Base-by-base conservation (phyloP, 2,888 invertebrate species). In the Trichogramma evanescens region DNA sequence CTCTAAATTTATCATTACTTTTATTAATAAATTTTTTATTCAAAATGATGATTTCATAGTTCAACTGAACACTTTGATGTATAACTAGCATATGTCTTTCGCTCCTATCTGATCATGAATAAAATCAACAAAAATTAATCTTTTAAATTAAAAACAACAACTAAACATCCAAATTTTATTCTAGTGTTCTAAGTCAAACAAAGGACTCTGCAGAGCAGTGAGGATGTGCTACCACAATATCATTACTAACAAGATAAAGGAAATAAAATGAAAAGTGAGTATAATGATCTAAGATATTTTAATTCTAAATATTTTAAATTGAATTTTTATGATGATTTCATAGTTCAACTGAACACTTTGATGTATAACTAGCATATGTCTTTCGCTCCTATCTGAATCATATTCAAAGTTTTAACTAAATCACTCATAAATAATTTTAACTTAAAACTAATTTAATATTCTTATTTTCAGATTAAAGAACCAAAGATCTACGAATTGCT, bases 351-450 rank as follows among this genome's bases (percentile, higher is more conserved):
- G 60, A 54, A 45, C 48, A 10, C 8, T 41, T 49, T 63, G 63
- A 63, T 61, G 61, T 58, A 53, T 55, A 43, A 43, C 46, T 55
- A 44, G 7, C 9, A 39, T 49, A 59, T 60, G 63, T 63, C 63
- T 63, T 63, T 63, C 63, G 63, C 63, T 63, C 63, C 63, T 63
- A 63, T 40, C 63, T 63, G 63, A 63, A 48, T 41, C 4, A 40
- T 40, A 9, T 8, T 52, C 5, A 52, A 60, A 50, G 9, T 9
- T 9, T 45, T 45, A 26, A 26, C 45, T 45, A 9, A 45, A 9
- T 45, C n/a, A 9, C 2, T 45, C n/a, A 2, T 2, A 45, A 2
- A 9, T 8, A 45, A 45, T 45, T 2, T 9, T 45, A 45, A 26
- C 26, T 26, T 26, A 2, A 2, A 26, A 26, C 26, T 26, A 26